Percentiles rank a stretch among this genome's conserved stretches.
phyloP scores from a whole-genome alignment of 1,140 invertebrate genomes.

The Acromyrmex echinatior region DNA sequence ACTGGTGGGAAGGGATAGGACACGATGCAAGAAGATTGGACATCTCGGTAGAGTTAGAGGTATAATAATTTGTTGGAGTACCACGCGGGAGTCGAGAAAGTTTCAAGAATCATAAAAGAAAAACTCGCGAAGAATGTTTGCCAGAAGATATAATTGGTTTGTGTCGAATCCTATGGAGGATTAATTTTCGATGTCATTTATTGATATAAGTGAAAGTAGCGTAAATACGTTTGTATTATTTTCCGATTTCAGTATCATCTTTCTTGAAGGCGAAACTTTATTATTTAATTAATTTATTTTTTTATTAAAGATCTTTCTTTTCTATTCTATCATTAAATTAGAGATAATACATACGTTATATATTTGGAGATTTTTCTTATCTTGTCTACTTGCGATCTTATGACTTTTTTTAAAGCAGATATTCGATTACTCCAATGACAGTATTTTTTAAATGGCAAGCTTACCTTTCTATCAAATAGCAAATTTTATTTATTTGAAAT shows the following conservation, averaged over 20 bases:
- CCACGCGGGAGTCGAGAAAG: conserved; percentile 40
- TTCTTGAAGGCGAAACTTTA: neutral
- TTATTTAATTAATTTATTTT: neutral
- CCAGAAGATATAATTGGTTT: conserved; percentile 47
- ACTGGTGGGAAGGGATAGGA: neutral
- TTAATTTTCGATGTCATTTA: conserved; percentile 25
- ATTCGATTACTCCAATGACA: neutral
- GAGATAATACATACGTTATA: neutral
- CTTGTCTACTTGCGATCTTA: neutral
- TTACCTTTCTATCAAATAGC: neutral
- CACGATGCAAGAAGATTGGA: conserved; percentile 56
- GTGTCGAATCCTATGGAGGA: neutral
- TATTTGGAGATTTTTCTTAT: neutral
- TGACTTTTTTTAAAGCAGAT: neutral
- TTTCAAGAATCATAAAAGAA: conserved; percentile 54
- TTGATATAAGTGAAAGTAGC: neutral
- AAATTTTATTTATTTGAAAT: conserved; percentile 5
- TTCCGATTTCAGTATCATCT: neutral
- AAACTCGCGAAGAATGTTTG: conserved; percentile 48
- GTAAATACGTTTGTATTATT: neutral
- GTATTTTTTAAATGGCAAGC: neutral
- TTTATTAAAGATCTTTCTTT: neutral
- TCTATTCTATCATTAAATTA: neutral
- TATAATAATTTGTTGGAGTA: conserved; percentile 58
- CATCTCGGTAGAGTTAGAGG: conserved; percentile 58